These are phyloP conservation scores for Dryobotodes eremita DNA, from an alignment of 2,888 invertebrate genomes.

Conservation along the genomic window DNA sequence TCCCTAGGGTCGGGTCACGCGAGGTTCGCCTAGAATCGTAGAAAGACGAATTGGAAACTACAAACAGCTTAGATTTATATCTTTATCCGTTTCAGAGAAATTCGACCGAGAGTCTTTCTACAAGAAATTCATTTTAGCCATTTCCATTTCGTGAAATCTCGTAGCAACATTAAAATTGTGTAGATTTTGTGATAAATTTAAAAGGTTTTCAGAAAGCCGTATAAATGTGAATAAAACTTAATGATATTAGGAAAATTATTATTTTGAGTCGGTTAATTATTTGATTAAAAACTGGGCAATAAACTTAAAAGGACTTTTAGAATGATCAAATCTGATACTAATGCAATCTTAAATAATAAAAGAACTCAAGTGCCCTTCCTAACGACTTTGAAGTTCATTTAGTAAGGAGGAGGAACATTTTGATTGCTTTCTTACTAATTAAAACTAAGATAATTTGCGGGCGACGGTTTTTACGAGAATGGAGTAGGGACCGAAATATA, in stretches of 20 bases:
- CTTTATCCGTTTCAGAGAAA: constrained; percentile 25
- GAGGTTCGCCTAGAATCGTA: constrained; percentile 33
- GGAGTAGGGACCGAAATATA: constrained; percentile 39
- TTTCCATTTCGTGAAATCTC: constrained; percentile 14
- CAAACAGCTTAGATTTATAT: constrained; percentile 57
- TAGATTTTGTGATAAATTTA: constrained; percentile 7
- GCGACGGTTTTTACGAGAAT: constrained; percentile 33
- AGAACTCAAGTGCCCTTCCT: constrained; percentile 33
- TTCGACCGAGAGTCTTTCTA: constrained; percentile 26
- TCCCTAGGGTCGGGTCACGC: constrained; percentile 25
- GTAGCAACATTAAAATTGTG: constrained; percentile 21
- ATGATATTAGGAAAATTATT: neutral
- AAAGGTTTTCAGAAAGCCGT: constrained; percentile 11
- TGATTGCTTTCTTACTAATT: constrained; percentile 60
- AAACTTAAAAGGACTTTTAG: neutral
- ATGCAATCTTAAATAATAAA: constrained; percentile 46
- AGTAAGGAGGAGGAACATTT: constrained; percentile 34
- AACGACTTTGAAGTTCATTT: constrained; percentile 55
- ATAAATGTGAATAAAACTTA: constrained; percentile 4
- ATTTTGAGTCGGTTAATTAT: constrained; percentile 3
- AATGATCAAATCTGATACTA: constrained; percentile 24
- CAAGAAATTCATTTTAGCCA: constrained; percentile 23
- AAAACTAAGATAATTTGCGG: constrained; percentile 57
- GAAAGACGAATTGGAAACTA: constrained; percentile 46
- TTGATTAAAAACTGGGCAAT: neutral